Percentiles rank a stretch among this genome's conserved stretches.
These are phyloP conservation scores for Melanaphis sacchari DNA, from an alignment of 1,140 invertebrate genomes.

Conservation along the genomic window DNA sequence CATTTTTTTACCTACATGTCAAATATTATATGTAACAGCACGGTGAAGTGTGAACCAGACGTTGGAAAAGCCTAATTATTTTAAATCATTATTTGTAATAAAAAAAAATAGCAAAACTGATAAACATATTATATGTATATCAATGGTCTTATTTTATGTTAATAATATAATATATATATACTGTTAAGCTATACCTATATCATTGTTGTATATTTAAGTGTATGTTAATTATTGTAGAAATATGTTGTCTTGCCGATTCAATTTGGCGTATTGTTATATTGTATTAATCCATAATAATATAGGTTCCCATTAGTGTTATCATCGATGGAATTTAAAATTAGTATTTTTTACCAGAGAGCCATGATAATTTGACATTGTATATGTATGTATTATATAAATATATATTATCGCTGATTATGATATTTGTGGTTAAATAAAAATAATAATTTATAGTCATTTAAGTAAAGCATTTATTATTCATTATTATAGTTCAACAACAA, in stretches of 20 bases:
- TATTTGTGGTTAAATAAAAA: constrained; percentile 35
- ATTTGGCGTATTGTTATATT: constrained; percentile 36
- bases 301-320: constrained; percentile 30
- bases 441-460: constrained; percentile 46
- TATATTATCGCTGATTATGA: constrained; percentile 27
- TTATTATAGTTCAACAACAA: neutral
- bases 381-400: neutral
- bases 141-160: neutral
- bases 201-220: constrained; percentile 48
- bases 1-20: neutral
- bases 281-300: constrained; percentile 35
- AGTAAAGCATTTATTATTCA: neutral
- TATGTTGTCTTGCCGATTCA: neutral
- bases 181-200: constrained; percentile 50
- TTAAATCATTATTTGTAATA: neutral
- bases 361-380: constrained; percentile 4
- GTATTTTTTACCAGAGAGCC: constrained; percentile 23
- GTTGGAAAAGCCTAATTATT: neutral
- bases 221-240: constrained; percentile 51
- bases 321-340: neutral
- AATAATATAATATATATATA: constrained; percentile 19
- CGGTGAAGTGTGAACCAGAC: neutral
- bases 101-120: neutral
- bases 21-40: neutral
- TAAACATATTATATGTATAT: constrained; percentile 18